phyloP scores from a whole-genome alignment of 2,113 vertebrate species.

The Eidolon helvum region DNA sequence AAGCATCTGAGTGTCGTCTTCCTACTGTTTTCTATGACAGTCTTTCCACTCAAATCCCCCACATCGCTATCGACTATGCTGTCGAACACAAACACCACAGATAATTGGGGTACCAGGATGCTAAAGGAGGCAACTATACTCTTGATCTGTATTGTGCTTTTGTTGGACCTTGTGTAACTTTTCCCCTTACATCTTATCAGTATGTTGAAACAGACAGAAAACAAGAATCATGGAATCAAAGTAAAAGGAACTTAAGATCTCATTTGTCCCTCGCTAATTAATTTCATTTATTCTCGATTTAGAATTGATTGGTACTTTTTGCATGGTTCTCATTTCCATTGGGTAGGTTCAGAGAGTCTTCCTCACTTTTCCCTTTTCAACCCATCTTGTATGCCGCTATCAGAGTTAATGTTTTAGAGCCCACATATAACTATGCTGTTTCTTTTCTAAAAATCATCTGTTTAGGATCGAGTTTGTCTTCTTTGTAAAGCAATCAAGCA shows the following conservation, averaged over 20 bases:
- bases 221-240: neutral
- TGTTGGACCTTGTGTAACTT: neutral
- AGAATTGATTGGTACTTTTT: neutral
- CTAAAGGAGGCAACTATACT: accelerated
- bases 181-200: neutral
- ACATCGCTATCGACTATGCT: accelerated
- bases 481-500: neutral
- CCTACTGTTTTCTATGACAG: neutral
- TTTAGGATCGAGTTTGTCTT: neutral
- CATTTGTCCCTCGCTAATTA: neutral
- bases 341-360: neutral
- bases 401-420: neutral
- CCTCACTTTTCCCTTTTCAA: neutral
- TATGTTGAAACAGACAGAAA: neutral
- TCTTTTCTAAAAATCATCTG: neutral
- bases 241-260: neutral
- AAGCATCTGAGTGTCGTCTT: neutral
- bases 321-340: neutral
- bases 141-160: neutral
- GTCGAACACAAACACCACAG: neutral
- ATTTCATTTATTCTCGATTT: neutral
- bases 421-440: neutral
- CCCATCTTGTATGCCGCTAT: neutral
- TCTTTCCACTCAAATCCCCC: neutral
- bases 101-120: too few species aligned